Conservation (phyloP, 92 coral and sea anemone species). For the Epizoanthus illoricatus region DNA sequence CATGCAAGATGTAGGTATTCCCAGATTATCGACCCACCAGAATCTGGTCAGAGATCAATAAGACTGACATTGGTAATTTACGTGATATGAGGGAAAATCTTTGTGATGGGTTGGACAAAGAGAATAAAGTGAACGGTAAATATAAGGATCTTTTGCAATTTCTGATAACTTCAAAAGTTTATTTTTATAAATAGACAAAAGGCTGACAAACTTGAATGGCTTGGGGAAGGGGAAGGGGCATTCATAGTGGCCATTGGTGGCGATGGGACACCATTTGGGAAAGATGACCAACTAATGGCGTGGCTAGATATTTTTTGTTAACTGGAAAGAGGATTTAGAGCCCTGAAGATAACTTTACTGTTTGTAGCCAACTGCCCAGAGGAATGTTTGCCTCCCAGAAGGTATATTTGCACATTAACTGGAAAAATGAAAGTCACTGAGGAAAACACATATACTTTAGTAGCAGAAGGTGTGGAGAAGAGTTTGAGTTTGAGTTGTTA, state of each 20-base stretch:
- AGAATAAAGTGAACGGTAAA: conserved; percentile 45
- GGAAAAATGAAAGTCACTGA: no score
- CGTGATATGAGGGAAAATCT: conserved; percentile 40
- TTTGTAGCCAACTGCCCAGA: no score
- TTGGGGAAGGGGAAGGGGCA: conserved; percentile 35
- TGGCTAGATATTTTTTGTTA: no score
- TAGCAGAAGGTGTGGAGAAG: no score
- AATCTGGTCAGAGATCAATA: conserved; percentile 41
- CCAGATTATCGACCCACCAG: conserved; percentile 24
- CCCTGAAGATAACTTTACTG: no score
- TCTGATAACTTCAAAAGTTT: conserved; percentile 34
- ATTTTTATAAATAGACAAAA: conserved; percentile 39
- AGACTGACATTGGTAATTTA: conserved; percentile 44
- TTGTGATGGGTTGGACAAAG: conserved; percentile 40
- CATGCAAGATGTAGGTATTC: conserved; percentile 4
- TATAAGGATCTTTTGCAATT: conserved; percentile 50
- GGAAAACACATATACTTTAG: no score
- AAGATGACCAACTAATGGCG: no score
- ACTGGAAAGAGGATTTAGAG: no score
- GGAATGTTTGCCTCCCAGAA: no score
- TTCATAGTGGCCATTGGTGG: conserved; percentile 17
- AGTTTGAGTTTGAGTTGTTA: no score
- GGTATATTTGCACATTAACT: no score
- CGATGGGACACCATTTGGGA: no score
- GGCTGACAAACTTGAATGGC: conserved; percentile 41